phyloP scores from a whole-genome alignment of 2,113 vertebrate genomes.

The Heliornis fulica region DNA sequence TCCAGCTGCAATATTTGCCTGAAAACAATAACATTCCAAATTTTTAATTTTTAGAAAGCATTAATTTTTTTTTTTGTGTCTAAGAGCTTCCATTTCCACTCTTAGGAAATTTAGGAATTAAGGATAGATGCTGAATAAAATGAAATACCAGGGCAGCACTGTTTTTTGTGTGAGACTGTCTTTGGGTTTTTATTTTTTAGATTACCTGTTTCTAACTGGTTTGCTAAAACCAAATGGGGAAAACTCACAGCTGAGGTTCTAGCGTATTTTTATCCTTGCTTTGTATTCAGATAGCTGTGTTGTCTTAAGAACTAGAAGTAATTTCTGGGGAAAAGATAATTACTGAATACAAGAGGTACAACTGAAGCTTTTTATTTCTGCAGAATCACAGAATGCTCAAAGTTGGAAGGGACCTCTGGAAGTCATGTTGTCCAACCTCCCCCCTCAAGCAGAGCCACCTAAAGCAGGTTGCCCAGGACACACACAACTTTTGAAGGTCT shows the following conservation, averaged over 20 bases:
- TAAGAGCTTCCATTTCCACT: background rate
- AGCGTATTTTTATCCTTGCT: background rate
- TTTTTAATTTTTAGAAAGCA: background rate
- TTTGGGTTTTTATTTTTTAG: background rate
- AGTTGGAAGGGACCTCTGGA: background rate
- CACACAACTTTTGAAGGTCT: background rate
- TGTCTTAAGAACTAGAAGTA: background rate
- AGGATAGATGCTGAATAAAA: background rate
- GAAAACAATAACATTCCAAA: background rate
- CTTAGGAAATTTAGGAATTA: no score
- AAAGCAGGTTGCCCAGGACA: background rate
- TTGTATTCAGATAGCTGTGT: background rate
- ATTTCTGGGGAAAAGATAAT: background rate
- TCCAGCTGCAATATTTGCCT: background rate
- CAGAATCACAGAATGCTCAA: background rate
- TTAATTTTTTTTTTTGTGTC: background rate
- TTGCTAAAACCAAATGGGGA: background rate
- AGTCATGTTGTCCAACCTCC: background rate
- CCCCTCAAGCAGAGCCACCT: background rate
- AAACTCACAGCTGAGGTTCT: background rate
- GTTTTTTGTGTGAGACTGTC: background rate
- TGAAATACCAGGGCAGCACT: background rate
- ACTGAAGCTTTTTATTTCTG: background rate
- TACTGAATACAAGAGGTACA: background rate
- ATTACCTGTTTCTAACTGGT: background rate